Conservation (phyloP, 2,797 vertebrate genomes). For the Lepus oiostolus region DNA sequence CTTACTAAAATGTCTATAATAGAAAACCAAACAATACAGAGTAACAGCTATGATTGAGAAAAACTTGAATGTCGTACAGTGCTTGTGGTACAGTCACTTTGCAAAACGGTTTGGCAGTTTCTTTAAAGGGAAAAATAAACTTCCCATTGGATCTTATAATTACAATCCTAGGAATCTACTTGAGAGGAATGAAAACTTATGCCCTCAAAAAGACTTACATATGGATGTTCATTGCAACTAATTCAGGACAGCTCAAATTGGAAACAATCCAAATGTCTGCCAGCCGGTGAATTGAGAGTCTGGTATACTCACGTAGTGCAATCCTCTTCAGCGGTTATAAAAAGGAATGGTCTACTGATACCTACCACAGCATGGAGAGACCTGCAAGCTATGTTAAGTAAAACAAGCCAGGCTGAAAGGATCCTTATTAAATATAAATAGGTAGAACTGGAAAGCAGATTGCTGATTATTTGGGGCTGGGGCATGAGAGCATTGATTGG, state of each 20-base stretch:
- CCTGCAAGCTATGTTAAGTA: neutral
- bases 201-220: neutral
- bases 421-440: neutral
- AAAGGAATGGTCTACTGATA: neutral
- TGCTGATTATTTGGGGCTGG: neutral
- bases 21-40: neutral
- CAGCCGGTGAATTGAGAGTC: neutral
- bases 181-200: neutral
- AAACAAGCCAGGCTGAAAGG: neutral
- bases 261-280: neutral
- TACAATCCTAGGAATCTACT: neutral
- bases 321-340: neutral
- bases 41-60: neutral
- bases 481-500: fast-evolving
- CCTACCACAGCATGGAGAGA: too few species aligned
- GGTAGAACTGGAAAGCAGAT: neutral
- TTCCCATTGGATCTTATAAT: neutral
- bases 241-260: neutral
- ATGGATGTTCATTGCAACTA: neutral
- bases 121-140: neutral
- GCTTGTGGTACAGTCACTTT: neutral
- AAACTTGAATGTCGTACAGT: neutral
- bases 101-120: neutral
- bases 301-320: too few species aligned
- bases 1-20: neutral